Evolutionary conservation across 92 coral and sea anemone genomes (phyloP), one percentile per base, ranked within the genome.

Genomic region (Heteractis magnifica): DNA sequence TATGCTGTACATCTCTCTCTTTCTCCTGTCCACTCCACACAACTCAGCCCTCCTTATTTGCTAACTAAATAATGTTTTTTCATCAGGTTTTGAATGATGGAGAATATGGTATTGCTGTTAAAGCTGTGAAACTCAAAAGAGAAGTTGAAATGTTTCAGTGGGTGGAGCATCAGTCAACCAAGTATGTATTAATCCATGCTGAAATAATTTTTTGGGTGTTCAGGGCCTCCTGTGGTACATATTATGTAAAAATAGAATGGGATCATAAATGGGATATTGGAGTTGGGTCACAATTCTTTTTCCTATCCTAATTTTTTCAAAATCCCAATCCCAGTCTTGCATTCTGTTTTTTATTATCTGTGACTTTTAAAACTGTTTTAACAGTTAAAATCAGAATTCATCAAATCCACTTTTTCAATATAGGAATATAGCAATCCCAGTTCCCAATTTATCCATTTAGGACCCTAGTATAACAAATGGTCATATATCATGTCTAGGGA

Each of bases 131-230:
- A 75, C 89, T 97, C 48, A 89, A 88, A 84, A 80, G 99, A 80
- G 90, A 87, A 64, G 99, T 92, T 70, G 98, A 94, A 71, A 97
- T 97, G 99, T 94, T 86, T 52, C 99, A 97, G 83, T 97, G 99
- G 99, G 97, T 97, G 70, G 99, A 97, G 62, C 95, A 97, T 77
- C 84, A 86, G 19, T 84, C 91, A 12, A 93, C 95, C 51, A 92
- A 89, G 99, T 97, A 82, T 19, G 78, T 13, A 74, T n/a, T 18
- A 62, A 6, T 11, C 15, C 14, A 18, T 18, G 23, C 8, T n/a
- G 18, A 4, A 16, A 62, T 18, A 18, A 34, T 34, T 34, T 34
- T 34, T 34, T 62, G 70, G 21, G 21, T 62, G 26, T 13, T 23
- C 19, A 16, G 21, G 70, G 23, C 70, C 6, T 62, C 70, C 70